phyloP scores from a whole-genome alignment of 2,888 invertebrate species.

The Masnerella sp. region DNA sequence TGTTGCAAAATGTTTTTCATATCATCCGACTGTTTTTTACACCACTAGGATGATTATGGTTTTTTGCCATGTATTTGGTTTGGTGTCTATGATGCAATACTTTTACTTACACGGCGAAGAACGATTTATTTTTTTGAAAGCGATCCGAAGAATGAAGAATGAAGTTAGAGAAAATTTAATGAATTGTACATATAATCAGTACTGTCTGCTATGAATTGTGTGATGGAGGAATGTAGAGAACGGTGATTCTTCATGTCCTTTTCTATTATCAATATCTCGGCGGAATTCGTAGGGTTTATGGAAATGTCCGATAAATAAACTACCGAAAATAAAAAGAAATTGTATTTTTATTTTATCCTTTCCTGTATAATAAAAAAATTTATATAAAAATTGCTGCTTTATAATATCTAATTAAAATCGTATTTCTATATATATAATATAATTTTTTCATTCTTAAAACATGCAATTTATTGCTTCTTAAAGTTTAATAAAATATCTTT shows the following conservation, averaged over 20 bases:
- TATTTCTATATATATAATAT: too few relatives aligned
- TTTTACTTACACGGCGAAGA: background rate
- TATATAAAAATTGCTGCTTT: too few relatives aligned
- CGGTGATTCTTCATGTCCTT: slow-evolving; percentile 37
- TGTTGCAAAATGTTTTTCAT: background rate
- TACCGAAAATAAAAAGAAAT: slow-evolving; percentile 17
- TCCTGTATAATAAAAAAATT: too few relatives aligned
- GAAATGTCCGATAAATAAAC: slow-evolving; percentile 37
- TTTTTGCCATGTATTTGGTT: background rate
- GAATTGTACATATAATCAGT: slow-evolving; percentile 55
- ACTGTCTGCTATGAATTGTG: slow-evolving; percentile 36
- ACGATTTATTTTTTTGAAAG: slow-evolving; percentile 35
- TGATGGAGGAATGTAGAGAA: slow-evolving; percentile 47
- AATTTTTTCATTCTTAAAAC: too few relatives aligned
- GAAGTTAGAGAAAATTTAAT: slow-evolving; percentile 36
- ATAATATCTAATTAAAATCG: too few relatives aligned
- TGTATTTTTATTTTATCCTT: background rate
- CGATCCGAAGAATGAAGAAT: slow-evolving; percentile 20
- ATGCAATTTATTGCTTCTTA: too few relatives aligned
- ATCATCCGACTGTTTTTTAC: background rate
- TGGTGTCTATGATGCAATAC: background rate
- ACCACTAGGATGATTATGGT: too few relatives aligned
- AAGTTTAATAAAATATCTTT: too few relatives aligned
- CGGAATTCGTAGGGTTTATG: slow-evolving; percentile 47
- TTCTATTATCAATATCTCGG: slow-evolving; percentile 42